Conservation (phyloP, 2,888 invertebrate species). For the Callosobruchus maculatus region DNA sequence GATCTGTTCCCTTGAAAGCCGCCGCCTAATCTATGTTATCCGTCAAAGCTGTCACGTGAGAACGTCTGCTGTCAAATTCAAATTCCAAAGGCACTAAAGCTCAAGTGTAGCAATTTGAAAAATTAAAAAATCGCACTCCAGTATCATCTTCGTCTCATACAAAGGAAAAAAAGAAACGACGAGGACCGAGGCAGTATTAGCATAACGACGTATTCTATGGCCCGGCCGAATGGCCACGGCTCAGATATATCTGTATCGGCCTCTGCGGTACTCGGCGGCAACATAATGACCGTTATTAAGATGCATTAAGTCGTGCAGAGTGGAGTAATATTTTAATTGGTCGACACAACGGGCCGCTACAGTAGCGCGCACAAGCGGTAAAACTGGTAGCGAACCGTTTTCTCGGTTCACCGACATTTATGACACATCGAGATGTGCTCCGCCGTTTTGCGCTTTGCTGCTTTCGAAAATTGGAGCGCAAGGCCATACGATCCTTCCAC, state of each 20-base stretch:
- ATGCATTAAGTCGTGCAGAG: not conserved
- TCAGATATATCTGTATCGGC: not conserved
- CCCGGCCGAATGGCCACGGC: not conserved
- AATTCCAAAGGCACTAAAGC: too few relatives aligned
- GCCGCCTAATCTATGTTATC: too few relatives aligned
- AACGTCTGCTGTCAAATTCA: too few relatives aligned
- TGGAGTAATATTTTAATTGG: not conserved
- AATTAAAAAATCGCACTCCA: too few relatives aligned
- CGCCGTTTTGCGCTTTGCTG: not conserved
- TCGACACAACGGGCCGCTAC: not conserved
- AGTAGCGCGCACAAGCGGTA: not conserved
- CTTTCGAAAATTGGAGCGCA: not conserved
- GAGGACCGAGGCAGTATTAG: not conserved
- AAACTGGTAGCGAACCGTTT: not conserved
- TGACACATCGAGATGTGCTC: not conserved
- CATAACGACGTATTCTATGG: not conserved
- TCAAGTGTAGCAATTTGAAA: too few relatives aligned
- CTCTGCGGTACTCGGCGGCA: not conserved
- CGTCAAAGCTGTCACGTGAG: too few relatives aligned
- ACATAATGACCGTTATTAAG: not conserved
- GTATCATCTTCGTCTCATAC: not conserved
- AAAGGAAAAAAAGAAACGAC: not conserved
- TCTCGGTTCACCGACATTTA: not conserved
- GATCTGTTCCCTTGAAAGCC: too few relatives aligned
- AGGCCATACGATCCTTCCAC: not conserved